Percentiles rank a stretch among this genome's conserved stretches.
Evolutionary conservation across 2,113 vertebrate species (phyloP).

Genomic region (Aldabrachelys gigantea): DNA sequence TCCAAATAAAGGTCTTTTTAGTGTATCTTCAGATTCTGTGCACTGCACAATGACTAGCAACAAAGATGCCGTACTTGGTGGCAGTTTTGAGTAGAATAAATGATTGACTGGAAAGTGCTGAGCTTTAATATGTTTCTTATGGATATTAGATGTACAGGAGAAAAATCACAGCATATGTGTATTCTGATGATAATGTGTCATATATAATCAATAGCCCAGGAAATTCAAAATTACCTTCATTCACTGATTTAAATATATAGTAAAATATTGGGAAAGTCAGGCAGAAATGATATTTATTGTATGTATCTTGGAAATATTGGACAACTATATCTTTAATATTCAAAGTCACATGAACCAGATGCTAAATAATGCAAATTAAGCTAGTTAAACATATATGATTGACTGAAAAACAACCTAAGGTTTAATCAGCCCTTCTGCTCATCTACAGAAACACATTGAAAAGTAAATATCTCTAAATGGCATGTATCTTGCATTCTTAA

Average conservation of each 20-base stretch:
- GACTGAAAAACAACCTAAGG: constrained; percentile 48
- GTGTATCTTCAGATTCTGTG: background rate
- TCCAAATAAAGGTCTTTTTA: background rate
- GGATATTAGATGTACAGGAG: background rate
- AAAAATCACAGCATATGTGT: constrained; percentile 53
- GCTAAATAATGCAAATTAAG: constrained; percentile 62
- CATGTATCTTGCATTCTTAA: constrained; percentile 12
- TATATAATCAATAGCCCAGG: constrained; percentile 60
- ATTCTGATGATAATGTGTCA: constrained; percentile 59
- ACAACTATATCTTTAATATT: constrained; percentile 51
- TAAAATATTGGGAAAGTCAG: constrained; percentile 41
- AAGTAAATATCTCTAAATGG: constrained; percentile 15
- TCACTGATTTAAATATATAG: constrained; percentile 61
- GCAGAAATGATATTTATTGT: constrained; percentile 8
- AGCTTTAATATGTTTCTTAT: constrained; percentile 53
- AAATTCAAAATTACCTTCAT: constrained; percentile 52
- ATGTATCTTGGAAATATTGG: background rate
- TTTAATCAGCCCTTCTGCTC: constrained; percentile 45
- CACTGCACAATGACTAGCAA: background rate
- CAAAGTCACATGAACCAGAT: constrained; percentile 37
- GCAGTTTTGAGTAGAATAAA: constrained; percentile 14
- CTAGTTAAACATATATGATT: constrained; percentile 55
- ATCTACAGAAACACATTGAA: constrained; percentile 44
- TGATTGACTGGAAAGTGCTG: constrained; percentile 63
- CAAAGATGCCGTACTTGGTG: background rate